Evolutionary conservation across 2,797 vertebrate species (phyloP).

Genomic region (Diplodus sargus): DNA sequence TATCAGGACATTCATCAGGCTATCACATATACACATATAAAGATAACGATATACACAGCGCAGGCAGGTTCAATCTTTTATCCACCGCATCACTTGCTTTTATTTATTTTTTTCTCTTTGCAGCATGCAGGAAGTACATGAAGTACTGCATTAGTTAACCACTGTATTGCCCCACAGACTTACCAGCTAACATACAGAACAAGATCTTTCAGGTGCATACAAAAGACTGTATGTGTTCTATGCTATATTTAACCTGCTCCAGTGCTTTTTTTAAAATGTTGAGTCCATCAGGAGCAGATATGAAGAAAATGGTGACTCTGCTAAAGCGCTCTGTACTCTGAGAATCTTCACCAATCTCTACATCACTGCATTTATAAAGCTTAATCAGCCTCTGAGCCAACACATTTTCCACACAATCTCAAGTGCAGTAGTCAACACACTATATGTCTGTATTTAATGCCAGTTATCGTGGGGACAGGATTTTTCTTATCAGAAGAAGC

Average conservation of each 20-base stretch:
- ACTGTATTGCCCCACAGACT: neutral
- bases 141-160: neutral
- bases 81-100: neutral
- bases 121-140: neutral
- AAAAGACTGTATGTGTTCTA: neutral
- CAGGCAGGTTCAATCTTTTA: neutral
- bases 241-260: constrained; percentile 30
- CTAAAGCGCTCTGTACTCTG: neutral
- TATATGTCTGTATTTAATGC: no score
- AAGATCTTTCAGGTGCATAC: neutral
- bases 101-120: neutral
- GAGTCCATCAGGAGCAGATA: constrained; percentile 8
- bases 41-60: constrained; percentile 13
- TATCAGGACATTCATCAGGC: constrained; percentile 4
- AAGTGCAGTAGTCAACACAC: constrained; percentile 2
- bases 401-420: neutral
- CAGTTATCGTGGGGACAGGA: no score
- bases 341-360: neutral
- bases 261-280: constrained; percentile 28
- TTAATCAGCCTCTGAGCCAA: neutral
- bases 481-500: constrained; percentile 39
- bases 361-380: neutral
- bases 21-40: constrained; percentile 23
- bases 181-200: neutral
- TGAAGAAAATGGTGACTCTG: constrained; percentile 17